Percentiles rank a stretch among this genome's conserved stretches.
Evolutionary conservation across 2,113 vertebrate species (phyloP).

Genomic region (Amphilophus citrinellus): DNA sequence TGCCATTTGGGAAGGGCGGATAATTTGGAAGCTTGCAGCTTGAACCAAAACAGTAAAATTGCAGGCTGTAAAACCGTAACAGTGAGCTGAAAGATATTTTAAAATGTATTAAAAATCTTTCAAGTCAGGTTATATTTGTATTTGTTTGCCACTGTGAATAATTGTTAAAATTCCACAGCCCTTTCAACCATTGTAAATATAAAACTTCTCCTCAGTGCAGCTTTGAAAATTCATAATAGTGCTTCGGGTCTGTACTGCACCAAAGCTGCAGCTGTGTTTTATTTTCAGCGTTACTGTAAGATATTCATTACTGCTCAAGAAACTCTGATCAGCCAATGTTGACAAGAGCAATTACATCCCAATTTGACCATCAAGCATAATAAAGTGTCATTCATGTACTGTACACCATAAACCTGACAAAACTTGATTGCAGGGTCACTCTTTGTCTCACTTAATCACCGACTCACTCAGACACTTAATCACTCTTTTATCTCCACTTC

Average conservation of each 20-base stretch:
- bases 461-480: conserved; percentile 31
- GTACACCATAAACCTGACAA: conserved; percentile 47
- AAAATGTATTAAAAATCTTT: background rate
- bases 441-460: conserved; percentile 55
- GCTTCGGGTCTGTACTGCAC: background rate
- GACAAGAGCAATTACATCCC: conserved; percentile 46
- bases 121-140: background rate
- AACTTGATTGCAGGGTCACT: conserved; percentile 50
- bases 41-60: background rate
- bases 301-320: conserved; percentile 14
- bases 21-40: rapidly evolving
- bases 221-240: background rate
- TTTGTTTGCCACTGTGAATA: background rate
- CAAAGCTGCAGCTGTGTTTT: background rate
- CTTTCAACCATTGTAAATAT: background rate
- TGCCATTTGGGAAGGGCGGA: rapidly evolving
- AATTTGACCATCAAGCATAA: conserved; percentile 50
- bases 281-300: conserved; percentile 4
- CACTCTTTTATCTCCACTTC: conserved; percentile 11
- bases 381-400: conserved; percentile 43
- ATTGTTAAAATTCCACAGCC: background rate
- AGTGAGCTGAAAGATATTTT: background rate
- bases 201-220: background rate
- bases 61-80: background rate
- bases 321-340: conserved; percentile 17